A percentile compares a stretch with the other conserved stretches of the same genome.
Conservation (phyloP, 2,113 vertebrate species). For the Oncorhynchus keta region DNA sequence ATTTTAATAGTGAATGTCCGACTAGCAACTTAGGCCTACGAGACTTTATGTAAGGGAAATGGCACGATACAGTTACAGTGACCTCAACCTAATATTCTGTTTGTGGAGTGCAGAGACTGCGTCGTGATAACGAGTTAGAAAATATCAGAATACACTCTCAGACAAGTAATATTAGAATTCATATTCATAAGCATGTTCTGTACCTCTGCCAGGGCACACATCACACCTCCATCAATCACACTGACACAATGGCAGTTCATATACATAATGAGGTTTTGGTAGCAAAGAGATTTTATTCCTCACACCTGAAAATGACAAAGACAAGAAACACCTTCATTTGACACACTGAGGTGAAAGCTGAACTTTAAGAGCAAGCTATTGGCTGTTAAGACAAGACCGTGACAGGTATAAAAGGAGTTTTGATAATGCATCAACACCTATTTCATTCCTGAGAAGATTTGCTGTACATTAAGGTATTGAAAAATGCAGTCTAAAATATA, state of each 20-base stretch:
- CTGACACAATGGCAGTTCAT: slow-evolving; percentile 13
- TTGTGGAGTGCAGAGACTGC: background rate
- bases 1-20: too few relatives aligned
- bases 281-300: slow-evolving; percentile 53
- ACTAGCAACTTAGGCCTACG: too few relatives aligned
- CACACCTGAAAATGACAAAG: slow-evolving; percentile 13
- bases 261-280: slow-evolving; percentile 32
- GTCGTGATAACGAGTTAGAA: background rate
- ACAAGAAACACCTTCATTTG: slow-evolving; percentile 45
- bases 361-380: slow-evolving; percentile 30
- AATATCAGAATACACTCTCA: background rate
- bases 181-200: background rate
- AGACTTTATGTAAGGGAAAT: background rate
- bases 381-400: slow-evolving; percentile 29
- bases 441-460: slow-evolving; percentile 57
- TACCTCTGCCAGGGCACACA: background rate
- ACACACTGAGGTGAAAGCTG: slow-evolving; percentile 36
- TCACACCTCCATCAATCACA: slow-evolving; percentile 1
- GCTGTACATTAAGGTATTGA: slow-evolving; percentile 19
- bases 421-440: slow-evolving; percentile 34
- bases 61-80: background rate
- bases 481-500: slow-evolving; percentile 3
- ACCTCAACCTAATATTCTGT: background rate
- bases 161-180: background rate
- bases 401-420: background rate